Base-by-base conservation (phyloP, 2,113 vertebrate species). In the Ibidorhyncha struthersii region DNA sequence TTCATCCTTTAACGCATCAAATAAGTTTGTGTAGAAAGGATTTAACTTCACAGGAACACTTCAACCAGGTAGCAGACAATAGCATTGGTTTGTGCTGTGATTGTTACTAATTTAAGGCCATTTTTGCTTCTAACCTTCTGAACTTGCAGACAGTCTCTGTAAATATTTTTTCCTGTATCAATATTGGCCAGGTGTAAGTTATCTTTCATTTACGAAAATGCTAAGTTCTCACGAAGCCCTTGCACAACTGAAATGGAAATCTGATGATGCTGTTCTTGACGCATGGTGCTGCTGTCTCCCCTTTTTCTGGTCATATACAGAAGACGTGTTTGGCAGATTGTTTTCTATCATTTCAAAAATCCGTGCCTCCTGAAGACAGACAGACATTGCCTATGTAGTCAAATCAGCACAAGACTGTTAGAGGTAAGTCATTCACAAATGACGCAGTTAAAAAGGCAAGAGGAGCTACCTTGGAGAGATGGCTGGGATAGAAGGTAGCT, bases 251-350 rank as follows among this genome's bases (percentile, higher is more conserved):
- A 49, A 76, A 71, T 22, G 49, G 40, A 66, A 73, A 86, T 62
- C 34, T 36, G 34, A 62, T 56, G 4, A 32, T 47, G 32, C 38
- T 55, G 18, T 34, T 69, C 70, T 56, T 78, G 41, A 52, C 29
- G 67, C 9, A 30, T 1, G 0, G n/a, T 0, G 1, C 36, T 58
- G 22, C 26, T 23, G 47, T 67, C 53, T 72, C 22, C 23, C 32
- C 9, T 52, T 47, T 87, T 72, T 47, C 49, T 36, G 30, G 34
- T 18, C 27, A n/a, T 4, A 12, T 12, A 69, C 0, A 1, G 23
- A 26, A 70, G 40, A 61, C 22, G 49, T 9, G 47, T 78, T 92
- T 82, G 30, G 49, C 38, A 78, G 65, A 34, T 43, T 53, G 61
- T n/a, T 41, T 59, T 41, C 32, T 59, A 10, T 23, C 19, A 63